phyloP scores from a whole-genome alignment of 1,140 invertebrate species.

The Drosophila murphyi region DNA sequence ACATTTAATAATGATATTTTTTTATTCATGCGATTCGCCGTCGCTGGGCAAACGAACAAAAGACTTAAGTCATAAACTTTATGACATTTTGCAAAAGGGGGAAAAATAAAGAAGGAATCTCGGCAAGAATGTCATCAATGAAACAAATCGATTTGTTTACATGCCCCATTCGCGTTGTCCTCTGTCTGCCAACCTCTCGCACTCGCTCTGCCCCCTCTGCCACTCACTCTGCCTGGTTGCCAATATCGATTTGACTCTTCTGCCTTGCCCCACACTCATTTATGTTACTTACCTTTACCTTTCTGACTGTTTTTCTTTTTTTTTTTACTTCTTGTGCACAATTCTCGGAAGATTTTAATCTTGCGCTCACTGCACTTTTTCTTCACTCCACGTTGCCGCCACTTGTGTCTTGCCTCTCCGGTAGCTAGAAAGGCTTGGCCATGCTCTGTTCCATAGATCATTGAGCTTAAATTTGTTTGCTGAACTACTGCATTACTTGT shows the following conservation, averaged over 20 bases:
- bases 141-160: slow-evolving; percentile 85
- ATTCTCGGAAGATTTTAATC: slow-evolving; percentile 84
- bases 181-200: slow-evolving; percentile 4
- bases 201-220: background rate
- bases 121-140: slow-evolving; percentile 84
- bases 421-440: background rate
- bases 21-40: slow-evolving; percentile 31
- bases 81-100: slow-evolving; percentile 82
- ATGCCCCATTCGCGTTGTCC: slow-evolving; percentile 60
- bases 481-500: too few species aligned
- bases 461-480: too few species aligned
- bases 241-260: slow-evolving; percentile 71
- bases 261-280: slow-evolving; percentile 51
- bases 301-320: slow-evolving; percentile 31
- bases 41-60: slow-evolving; percentile 62
- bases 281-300: slow-evolving; percentile 64
- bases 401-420: background rate
- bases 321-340: slow-evolving; percentile 48
- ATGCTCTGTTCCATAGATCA: slow-evolving; percentile 13
- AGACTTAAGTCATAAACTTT: slow-evolving; percentile 85
- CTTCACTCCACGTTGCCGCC: background rate
- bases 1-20: slow-evolving; percentile 79
- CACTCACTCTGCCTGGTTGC: background rate
- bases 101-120: slow-evolving; percentile 40
- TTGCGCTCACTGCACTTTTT: slow-evolving; percentile 66